These are phyloP conservation scores for Meta bourneti DNA, from an alignment of 2,888 invertebrate genomes.

Conservation along the genomic window DNA sequence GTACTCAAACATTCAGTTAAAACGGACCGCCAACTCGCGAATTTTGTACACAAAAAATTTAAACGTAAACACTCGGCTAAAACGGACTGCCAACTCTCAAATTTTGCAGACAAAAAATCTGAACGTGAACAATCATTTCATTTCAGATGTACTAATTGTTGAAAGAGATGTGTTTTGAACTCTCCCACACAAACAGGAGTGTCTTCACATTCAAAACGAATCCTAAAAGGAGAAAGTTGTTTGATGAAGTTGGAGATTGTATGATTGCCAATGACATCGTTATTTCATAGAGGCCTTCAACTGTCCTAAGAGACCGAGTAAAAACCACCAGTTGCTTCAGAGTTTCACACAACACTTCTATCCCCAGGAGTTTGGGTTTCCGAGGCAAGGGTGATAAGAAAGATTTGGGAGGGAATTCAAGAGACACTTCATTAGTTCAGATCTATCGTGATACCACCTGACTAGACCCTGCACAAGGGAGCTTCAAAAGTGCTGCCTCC, in stretches of 20 bases:
- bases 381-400: slow-evolving; percentile 68
- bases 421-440: slow-evolving; percentile 69
- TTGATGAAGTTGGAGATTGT: too few relatives aligned
- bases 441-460: slow-evolving; percentile 66
- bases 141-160: background rate
- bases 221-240: too few relatives aligned
- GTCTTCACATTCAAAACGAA: too few relatives aligned
- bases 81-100: background rate
- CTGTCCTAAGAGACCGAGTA: slow-evolving; percentile 65
- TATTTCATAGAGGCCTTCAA: slow-evolving; percentile 63
- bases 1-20: too few relatives aligned
- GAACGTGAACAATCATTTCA: background rate
- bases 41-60: background rate
- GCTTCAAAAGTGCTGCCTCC: slow-evolving; percentile 71
- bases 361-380: slow-evolving; percentile 59
- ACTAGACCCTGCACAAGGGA: slow-evolving; percentile 72
- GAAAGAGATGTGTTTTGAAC: too few relatives aligned
- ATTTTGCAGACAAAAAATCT: background rate
- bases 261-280: slow-evolving; percentile 54
- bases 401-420: slow-evolving; percentile 65
- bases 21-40: too few relatives aligned
- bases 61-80: background rate
- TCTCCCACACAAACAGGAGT: too few relatives aligned
- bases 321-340: slow-evolving; percentile 69
- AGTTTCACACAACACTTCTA: slow-evolving; percentile 56